Evolutionary conservation across 2,797 vertebrate genomes (phyloP).

Genomic region (Galaxias olidus): DNA sequence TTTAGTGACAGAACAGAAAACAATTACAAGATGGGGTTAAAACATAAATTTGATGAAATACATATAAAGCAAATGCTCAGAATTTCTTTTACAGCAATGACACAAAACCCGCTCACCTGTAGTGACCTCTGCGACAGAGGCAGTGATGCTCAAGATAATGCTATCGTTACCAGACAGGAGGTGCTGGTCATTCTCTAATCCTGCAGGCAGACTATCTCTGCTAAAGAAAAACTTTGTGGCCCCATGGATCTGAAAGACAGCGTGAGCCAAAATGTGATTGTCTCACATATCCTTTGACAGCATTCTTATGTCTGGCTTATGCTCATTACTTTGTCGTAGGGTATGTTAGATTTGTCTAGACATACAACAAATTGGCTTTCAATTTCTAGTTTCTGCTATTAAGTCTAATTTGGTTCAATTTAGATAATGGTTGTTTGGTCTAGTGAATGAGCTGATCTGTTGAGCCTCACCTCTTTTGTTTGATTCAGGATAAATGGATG

Average conservation of each 20-base stretch:
- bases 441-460: too few species aligned
- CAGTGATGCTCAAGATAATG: slow-evolving; percentile 31
- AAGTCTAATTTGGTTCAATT: not conserved
- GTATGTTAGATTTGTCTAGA: not conserved
- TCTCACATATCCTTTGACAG: not conserved
- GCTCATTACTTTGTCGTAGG: too few species aligned
- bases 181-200: not conserved
- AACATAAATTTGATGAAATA: not conserved
- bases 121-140: slow-evolving; percentile 41
- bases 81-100: not conserved
- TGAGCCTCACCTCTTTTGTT: slow-evolving; percentile 51
- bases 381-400: too few species aligned
- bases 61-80: too few species aligned
- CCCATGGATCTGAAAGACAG: slow-evolving; percentile 56
- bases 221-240: slow-evolving; percentile 60
- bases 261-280: not conserved
- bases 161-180: not conserved
- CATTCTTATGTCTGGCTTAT: too few species aligned
- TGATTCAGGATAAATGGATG: slow-evolving; percentile 26
- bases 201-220: slow-evolving; percentile 34
- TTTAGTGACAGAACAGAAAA: not conserved
- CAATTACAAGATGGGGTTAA: not conserved
- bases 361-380: not conserved
- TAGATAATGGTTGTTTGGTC: not conserved
- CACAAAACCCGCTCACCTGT: slow-evolving; percentile 37